A percentile compares a stretch with the other conserved stretches of the same genome.
These are phyloP conservation scores for Oriolus oriolus DNA, from an alignment of 2,113 vertebrate genomes.

Conservation along the genomic window DNA sequence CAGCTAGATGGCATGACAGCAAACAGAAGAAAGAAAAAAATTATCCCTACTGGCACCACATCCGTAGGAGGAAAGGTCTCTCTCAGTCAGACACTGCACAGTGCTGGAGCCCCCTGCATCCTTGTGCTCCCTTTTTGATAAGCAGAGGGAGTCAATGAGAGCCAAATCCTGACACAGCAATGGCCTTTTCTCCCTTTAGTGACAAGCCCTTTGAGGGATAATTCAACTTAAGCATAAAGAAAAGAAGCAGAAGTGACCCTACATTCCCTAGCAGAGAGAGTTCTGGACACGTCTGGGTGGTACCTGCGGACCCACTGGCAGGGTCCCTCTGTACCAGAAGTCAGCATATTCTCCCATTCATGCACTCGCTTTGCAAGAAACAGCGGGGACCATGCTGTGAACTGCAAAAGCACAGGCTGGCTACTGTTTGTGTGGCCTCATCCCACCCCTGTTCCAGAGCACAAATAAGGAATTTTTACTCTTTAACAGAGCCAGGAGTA, in stretches of 20 bases:
- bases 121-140: background rate
- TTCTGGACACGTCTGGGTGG: background rate
- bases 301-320: background rate
- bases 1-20: background rate
- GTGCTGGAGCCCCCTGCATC: background rate
- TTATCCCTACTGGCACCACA: accelerated
- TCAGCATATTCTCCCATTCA: background rate
- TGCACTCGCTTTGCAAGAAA: background rate
- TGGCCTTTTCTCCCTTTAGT: background rate
- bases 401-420: background rate
- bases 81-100: background rate
- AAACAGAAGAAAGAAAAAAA: background rate
- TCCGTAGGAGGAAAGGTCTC: background rate
- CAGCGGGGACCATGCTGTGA: background rate
- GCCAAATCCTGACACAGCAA: background rate
- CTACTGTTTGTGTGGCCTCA: constrained; percentile 6
- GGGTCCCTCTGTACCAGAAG: background rate
- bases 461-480: background rate
- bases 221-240: background rate
- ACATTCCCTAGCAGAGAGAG: background rate
- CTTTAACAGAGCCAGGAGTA: constrained; percentile 20
- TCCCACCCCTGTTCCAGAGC: background rate
- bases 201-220: background rate
- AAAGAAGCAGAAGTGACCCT: background rate
- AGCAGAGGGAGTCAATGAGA: background rate